Conservation (phyloP, 2,888 invertebrate genomes). For the Mayetiola destructor region DNA sequence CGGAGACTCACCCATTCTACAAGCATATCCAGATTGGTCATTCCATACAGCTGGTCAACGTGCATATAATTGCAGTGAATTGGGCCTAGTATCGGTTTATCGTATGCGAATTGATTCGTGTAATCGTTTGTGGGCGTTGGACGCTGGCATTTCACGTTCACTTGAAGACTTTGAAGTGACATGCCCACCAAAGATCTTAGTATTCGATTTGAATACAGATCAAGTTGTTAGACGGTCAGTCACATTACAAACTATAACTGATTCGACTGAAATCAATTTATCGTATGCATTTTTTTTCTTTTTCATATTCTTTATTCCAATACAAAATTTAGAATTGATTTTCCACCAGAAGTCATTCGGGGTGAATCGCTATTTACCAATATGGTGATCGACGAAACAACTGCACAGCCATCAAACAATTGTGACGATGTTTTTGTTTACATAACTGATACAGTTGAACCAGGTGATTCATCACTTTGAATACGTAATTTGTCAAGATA, state of each 20-base stretch:
- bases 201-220: constrained; percentile 63
- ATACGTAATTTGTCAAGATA: not conserved
- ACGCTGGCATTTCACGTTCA: constrained; percentile 47
- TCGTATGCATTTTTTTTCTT: not conserved
- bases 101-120: constrained; percentile 62
- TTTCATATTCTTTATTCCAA: constrained; percentile 23
- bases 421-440: constrained; percentile 70
- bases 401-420: constrained; percentile 41
- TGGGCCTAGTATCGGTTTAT: constrained; percentile 66
- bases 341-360: constrained; percentile 59
- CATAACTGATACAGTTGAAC: constrained; percentile 67
- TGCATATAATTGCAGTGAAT: constrained; percentile 57
- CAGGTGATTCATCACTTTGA: constrained; percentile 38
- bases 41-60: constrained; percentile 57
- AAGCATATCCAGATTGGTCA: constrained; percentile 63
- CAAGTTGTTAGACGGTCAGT: constrained; percentile 41
- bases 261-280: not conserved
- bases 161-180: constrained; percentile 46
- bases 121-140: constrained; percentile 68
- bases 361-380: constrained; percentile 65
- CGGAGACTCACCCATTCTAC: constrained; percentile 53
- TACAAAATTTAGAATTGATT: constrained; percentile 55
- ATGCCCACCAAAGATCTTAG: constrained; percentile 67
- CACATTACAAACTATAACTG: constrained; percentile 19
- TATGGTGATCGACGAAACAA: constrained; percentile 59